Conservation (phyloP, 2,888 invertebrate species). For the Drosophila barbarae region DNA sequence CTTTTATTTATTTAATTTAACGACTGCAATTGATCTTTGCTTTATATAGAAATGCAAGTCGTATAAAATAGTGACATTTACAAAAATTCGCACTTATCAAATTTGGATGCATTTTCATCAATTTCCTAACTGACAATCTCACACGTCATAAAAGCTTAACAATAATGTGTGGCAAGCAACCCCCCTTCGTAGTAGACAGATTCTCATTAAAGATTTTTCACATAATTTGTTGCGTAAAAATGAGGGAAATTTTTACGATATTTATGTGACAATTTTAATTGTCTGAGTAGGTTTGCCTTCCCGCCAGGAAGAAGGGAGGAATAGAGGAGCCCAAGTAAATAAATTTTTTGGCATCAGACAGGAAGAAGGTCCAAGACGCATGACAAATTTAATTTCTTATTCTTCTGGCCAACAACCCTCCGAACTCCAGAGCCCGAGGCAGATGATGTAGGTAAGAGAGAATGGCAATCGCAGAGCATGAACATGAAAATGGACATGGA, state of each 20-base stretch:
- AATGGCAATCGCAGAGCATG: constrained; percentile 32
- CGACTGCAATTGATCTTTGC: constrained; percentile 24
- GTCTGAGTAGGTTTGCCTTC: constrained; percentile 62
- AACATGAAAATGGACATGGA: constrained; percentile 34
- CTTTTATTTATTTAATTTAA: neutral
- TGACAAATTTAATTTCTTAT: constrained; percentile 75
- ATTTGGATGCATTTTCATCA: neutral
- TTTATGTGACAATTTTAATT: constrained; percentile 73
- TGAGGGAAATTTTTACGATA: constrained; percentile 59
- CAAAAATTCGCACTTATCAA: neutral
- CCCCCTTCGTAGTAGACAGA: constrained; percentile 22
- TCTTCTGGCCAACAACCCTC: constrained; percentile 52
- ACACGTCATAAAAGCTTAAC: constrained; percentile 39
- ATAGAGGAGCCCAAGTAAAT: constrained; percentile 22
- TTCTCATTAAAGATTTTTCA: constrained; percentile 62
- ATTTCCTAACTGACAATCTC: constrained; percentile 33
- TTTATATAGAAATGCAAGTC: constrained; percentile 1
- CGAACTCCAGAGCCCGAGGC: neutral
- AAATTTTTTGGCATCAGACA: constrained; percentile 35
- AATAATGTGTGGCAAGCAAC: constrained; percentile 14
- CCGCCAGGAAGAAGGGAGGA: constrained; percentile 11
- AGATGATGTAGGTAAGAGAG: constrained; percentile 33
- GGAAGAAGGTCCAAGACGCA: constrained; percentile 55
- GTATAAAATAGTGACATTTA: neutral
- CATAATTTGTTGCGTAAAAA: constrained; percentile 63